Evolutionary conservation across 2,888 invertebrate genomes (phyloP).

Genomic region (Cynaeus angustus): DNA sequence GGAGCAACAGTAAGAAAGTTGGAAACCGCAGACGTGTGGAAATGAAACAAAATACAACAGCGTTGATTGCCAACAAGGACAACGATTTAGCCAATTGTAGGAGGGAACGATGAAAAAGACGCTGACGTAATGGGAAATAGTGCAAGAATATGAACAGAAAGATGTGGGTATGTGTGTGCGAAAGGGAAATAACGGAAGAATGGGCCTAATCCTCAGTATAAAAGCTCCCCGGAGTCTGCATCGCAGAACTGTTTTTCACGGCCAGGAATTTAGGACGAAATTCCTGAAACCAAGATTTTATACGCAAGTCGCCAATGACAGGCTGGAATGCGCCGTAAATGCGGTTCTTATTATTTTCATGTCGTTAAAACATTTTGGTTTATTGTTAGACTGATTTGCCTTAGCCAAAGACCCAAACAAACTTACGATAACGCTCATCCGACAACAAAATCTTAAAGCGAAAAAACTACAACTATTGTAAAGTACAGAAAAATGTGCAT

Average conservation of each 20-base stretch:
- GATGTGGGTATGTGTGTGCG: slow-evolving; percentile 49
- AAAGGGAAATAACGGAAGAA: slow-evolving; percentile 54
- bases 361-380: slow-evolving; percentile 64
- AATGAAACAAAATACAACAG: slow-evolving; percentile 33
- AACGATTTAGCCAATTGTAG: slow-evolving; percentile 21
- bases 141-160: slow-evolving; percentile 40
- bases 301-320: slow-evolving; percentile 63
- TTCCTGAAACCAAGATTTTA: slow-evolving; percentile 58
- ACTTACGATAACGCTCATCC: no score
- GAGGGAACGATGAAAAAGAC: slow-evolving; percentile 35
- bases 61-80: slow-evolving; percentile 39
- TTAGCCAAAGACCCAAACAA: neutral
- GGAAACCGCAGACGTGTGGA: slow-evolving; percentile 40
- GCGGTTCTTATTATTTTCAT: slow-evolving; percentile 62
- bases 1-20: slow-evolving; percentile 48
- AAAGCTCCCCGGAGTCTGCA: slow-evolving; percentile 57
- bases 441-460: no score
- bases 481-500: no score
- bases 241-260: slow-evolving; percentile 56
- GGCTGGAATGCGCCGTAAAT: slow-evolving; percentile 59
- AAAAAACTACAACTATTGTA: no score
- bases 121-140: slow-evolving; percentile 47
- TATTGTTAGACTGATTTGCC: slow-evolving; percentile 53
- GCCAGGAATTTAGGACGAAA: slow-evolving; percentile 55
- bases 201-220: slow-evolving; percentile 57